Percentiles rank a stretch among this genome's conserved stretches.
These are phyloP conservation scores for Mimas tiliae DNA, from an alignment of 2,888 invertebrate genomes.

Conservation along the genomic window DNA sequence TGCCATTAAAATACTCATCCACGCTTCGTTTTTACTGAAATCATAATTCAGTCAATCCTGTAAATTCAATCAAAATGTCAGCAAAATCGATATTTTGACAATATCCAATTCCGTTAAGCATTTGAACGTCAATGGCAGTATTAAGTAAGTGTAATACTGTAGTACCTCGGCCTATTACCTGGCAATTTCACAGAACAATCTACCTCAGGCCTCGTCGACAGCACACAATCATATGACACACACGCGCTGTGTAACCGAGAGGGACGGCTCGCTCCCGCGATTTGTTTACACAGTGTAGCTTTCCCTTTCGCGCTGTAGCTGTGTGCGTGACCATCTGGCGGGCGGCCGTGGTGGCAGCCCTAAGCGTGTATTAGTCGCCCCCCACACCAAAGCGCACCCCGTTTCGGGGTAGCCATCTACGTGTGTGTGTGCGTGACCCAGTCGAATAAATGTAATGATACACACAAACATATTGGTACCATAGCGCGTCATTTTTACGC, in stretches of 20 bases:
- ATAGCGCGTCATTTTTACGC: constrained; percentile 82
- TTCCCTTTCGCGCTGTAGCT: constrained; percentile 73
- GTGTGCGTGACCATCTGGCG: constrained; percentile 82
- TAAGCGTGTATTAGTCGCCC: constrained; percentile 65
- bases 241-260: constrained; percentile 73
- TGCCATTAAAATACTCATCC: too few relatives aligned
- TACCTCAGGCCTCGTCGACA: constrained; percentile 75
- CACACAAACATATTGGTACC: constrained; percentile 83
- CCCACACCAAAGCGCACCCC: constrained; percentile 72
- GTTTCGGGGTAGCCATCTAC: constrained; percentile 66
- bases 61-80: constrained; percentile 46
- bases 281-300: constrained; percentile 84
- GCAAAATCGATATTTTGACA: constrained; percentile 60
- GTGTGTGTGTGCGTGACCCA: constrained; percentile 80
- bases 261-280: constrained; percentile 73
- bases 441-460: constrained; percentile 83
- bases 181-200: constrained; percentile 85
- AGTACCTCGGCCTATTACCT: constrained; percentile 83
- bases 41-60: not conserved
- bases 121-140: constrained; percentile 76
- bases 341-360: constrained; percentile 65
- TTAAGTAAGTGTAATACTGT: constrained; percentile 83
- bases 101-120: constrained; percentile 79
- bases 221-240: constrained; percentile 78
- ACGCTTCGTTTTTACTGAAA: not conserved